Evolutionary conservation across 2,797 vertebrate species (phyloP).

Genomic region (Hydrocynus forskahlii): DNA sequence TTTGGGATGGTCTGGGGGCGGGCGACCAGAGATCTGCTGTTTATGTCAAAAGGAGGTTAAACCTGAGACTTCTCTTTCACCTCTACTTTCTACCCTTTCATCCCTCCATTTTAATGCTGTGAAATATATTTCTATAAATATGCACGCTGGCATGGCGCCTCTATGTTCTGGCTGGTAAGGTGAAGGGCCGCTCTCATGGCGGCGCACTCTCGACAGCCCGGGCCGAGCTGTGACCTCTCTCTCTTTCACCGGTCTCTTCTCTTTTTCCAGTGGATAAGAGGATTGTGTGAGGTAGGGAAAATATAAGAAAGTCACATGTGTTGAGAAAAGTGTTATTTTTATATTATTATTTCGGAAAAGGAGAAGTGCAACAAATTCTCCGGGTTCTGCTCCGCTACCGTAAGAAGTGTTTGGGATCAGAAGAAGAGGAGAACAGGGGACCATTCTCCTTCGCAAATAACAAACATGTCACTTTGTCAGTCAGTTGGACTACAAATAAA

Average conservation of each 20-base stretch:
- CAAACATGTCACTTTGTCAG: background rate
- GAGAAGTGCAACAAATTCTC: background rate
- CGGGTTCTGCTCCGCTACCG: background rate
- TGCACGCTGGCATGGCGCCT: no score
- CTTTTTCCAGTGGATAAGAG: background rate
- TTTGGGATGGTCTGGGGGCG: no score
- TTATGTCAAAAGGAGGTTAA: constrained; percentile 15
- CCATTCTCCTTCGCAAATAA: background rate
- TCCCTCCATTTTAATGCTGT: constrained; percentile 10
- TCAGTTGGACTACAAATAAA: constrained; percentile 26
- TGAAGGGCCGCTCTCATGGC: background rate
- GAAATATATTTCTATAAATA: no score
- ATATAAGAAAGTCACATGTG: no score
- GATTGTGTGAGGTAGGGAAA: background rate
- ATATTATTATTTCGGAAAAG: no score
- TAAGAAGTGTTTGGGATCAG: background rate
- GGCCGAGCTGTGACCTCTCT: background rate
- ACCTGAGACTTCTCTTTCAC: constrained; percentile 38
- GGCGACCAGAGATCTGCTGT: constrained; percentile 58
- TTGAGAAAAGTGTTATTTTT: no score
- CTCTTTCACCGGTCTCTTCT: background rate
- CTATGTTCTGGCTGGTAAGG: no score
- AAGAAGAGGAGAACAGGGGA: constrained; percentile 27
- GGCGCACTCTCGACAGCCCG: background rate
- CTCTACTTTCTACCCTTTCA: background rate